Conservation (phyloP, 2,113 vertebrate species). For the Tonatia bakeri region DNA sequence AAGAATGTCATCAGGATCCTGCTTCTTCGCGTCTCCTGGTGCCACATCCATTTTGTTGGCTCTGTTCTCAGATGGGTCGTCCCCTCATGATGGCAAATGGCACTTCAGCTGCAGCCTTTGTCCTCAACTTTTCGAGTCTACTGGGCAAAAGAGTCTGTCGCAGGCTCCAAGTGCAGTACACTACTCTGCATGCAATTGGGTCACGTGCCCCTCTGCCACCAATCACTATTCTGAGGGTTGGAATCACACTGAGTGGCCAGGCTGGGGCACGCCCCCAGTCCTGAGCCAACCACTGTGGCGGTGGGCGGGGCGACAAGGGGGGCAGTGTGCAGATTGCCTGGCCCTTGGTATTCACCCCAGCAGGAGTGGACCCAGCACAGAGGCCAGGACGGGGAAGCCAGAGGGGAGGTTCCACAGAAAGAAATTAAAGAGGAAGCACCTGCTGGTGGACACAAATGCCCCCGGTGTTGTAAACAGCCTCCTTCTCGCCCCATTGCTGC, state of each 20-base stretch:
- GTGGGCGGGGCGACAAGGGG: accelerated
- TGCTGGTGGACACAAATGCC: background rate
- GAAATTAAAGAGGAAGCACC: accelerated
- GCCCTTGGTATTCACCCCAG: background rate
- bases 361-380: accelerated
- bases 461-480: accelerated
- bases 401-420: background rate
- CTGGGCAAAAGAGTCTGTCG: background rate
- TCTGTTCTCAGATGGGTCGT: background rate
- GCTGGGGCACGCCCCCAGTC: background rate
- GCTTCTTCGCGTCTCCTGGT: accelerated
- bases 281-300: background rate
- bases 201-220: background rate
- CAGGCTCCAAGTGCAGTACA: accelerated
- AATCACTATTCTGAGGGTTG: accelerated
- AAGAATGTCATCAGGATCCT: accelerated
- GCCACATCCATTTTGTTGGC: accelerated
- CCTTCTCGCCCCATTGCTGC: background rate
- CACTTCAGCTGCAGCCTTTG: too few species aligned
- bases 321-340: background rate
- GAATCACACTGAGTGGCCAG: background rate
- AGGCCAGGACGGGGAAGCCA: accelerated
- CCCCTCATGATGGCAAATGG: background rate
- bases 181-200: background rate
- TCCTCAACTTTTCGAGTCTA: background rate